A percentile compares a stretch with the other conserved stretches of the same genome.
Evolutionary conservation across 2,113 vertebrate species (phyloP).

Genomic region (Cheilinus undulatus): DNA sequence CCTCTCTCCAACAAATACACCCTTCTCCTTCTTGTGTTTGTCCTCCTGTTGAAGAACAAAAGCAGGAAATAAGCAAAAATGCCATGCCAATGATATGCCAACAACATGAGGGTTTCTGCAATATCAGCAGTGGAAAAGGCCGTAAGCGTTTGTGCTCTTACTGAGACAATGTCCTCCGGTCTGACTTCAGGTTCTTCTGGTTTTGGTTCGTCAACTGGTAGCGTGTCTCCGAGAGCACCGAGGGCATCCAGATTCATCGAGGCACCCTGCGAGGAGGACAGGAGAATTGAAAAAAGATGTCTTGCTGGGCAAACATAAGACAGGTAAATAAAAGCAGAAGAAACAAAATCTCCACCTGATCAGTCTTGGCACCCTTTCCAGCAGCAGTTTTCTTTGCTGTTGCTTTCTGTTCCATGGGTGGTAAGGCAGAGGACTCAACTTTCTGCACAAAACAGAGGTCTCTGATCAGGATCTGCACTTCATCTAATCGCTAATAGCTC

Average conservation of each 20-base stretch:
- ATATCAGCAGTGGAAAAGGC: neutral
- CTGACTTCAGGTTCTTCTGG: slow-evolving; percentile 69
- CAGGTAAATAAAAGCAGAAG: neutral
- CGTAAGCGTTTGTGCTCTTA: slow-evolving; percentile 25
- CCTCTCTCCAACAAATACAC: slow-evolving; percentile 76
- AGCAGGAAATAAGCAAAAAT: neutral
- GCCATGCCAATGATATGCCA: neutral
- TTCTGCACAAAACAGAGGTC: neutral
- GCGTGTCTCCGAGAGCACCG: slow-evolving; percentile 56
- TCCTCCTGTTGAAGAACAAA: slow-evolving; percentile 64
- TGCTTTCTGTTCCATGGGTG: too few relatives aligned
- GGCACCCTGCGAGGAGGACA: slow-evolving; percentile 46
- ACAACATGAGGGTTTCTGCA: neutral
- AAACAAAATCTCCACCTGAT: neutral
- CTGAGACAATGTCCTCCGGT: slow-evolving; percentile 76
- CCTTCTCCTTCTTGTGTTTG: slow-evolving; percentile 64
- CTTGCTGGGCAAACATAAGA: neutral
- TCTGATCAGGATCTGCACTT: too few relatives aligned
- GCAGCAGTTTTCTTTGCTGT: too few relatives aligned
- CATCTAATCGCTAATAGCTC: too few relatives aligned
- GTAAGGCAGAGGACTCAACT: neutral
- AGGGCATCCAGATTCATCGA: slow-evolving; percentile 74
- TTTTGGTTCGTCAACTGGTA: slow-evolving; percentile 58
- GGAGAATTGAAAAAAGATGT: neutral
- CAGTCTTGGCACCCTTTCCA: neutral